A percentile compares a stretch with the other conserved stretches of the same genome.
Evolutionary conservation across 1,140 invertebrate genomes (phyloP).

Genomic region (Meloidogyne chitwoodi): DNA sequence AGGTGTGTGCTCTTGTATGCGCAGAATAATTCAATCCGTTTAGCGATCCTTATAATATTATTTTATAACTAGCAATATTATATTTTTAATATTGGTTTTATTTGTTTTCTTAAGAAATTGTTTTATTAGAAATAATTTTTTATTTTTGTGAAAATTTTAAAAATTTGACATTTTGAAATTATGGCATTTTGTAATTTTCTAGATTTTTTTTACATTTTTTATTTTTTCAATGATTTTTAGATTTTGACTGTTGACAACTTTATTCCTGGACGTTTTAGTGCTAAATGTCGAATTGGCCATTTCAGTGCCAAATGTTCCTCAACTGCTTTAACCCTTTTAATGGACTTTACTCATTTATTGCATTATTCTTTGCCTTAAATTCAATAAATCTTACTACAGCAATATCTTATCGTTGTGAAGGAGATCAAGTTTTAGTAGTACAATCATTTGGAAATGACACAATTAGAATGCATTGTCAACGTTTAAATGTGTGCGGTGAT

Average conservation of each 20-base stretch:
- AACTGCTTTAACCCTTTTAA: neutral
- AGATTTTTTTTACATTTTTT: too few species aligned
- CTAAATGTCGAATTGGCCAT: neutral
- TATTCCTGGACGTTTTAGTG: too few species aligned
- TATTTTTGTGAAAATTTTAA: neutral
- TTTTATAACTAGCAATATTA: neutral
- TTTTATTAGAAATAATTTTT: neutral
- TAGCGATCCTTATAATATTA: neutral
- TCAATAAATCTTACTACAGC: neutral
- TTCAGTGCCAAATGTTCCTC: neutral
- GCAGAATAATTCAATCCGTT: neutral
- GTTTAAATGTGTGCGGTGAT: slow-evolving; percentile 53
- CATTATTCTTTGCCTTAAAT: neutral
- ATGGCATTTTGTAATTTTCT: too few species aligned
- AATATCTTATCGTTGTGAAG: slow-evolving; percentile 51
- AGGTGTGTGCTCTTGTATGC: neutral
- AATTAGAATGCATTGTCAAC: slow-evolving; percentile 60
- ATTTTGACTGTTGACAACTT: too few species aligned
- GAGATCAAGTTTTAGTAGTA: slow-evolving; percentile 55
- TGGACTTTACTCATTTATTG: neutral
- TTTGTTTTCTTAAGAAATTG: neutral
- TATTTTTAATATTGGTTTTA: neutral
- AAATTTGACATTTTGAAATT: neutral
- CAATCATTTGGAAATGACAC: slow-evolving; percentile 59
- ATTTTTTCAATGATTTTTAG: too few species aligned